These are phyloP conservation scores for Sebastes cheni DNA, from an alignment of 2,797 vertebrate genomes.

Conservation along the genomic window DNA sequence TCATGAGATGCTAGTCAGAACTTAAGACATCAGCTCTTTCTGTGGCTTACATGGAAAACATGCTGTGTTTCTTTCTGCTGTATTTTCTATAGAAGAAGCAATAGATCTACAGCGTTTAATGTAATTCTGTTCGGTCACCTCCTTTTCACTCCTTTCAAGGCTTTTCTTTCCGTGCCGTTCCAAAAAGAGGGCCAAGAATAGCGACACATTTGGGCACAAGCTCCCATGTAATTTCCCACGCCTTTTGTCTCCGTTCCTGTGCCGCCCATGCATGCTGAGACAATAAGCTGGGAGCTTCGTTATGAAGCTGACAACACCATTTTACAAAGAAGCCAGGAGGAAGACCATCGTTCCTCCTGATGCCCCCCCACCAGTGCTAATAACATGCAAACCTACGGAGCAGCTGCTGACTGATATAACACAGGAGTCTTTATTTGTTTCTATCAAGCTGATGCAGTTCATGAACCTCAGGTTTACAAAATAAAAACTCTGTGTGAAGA, in stretches of 20 bases:
- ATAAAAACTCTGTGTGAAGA: slow-evolving; percentile 28
- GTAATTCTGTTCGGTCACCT: slow-evolving; percentile 22
- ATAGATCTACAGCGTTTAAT: slow-evolving; percentile 10
- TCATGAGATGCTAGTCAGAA: not conserved
- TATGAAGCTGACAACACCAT: slow-evolving; percentile 65
- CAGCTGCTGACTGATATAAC: slow-evolving; percentile 38
- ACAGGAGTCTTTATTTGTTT: slow-evolving; percentile 30
- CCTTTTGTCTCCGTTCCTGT: slow-evolving; percentile 74
- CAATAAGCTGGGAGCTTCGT: slow-evolving; percentile 71
- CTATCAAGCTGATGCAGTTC: slow-evolving; percentile 19
- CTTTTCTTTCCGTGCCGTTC: slow-evolving; percentile 37
- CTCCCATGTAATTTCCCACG: slow-evolving; percentile 75
- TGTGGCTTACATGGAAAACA: not conserved
- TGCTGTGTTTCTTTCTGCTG: not conserved
- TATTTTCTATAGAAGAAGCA: not conserved
- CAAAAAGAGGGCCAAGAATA: slow-evolving; percentile 71
- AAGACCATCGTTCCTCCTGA: slow-evolving; percentile 30
- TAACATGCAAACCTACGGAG: slow-evolving; percentile 16
- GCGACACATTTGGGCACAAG: slow-evolving; percentile 62
- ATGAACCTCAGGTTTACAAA: slow-evolving; percentile 36
- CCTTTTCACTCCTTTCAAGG: slow-evolving; percentile 49
- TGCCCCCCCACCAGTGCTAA: not conserved
- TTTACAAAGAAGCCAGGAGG: slow-evolving; percentile 54
- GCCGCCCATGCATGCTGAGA: slow-evolving; percentile 72
- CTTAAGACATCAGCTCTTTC: not conserved